Evolutionary conservation across 2,113 vertebrate genomes (phyloP).

Genomic region (Gobius niger): DNA sequence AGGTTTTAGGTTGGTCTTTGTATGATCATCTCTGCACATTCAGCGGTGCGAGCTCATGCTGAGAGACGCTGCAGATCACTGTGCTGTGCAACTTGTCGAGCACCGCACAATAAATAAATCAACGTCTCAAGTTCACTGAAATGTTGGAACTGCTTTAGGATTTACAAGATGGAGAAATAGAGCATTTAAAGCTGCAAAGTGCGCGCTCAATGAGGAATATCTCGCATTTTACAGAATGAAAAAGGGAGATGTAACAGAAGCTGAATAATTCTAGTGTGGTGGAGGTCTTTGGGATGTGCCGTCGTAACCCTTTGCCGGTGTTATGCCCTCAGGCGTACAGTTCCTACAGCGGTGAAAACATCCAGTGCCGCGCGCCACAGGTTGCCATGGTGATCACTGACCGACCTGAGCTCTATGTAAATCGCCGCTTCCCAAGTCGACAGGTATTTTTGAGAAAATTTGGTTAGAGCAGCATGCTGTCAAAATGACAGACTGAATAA

Average conservation of each 20-base stretch:
- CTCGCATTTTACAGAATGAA: background rate
- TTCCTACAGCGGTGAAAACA: constrained; percentile 26
- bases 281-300: constrained; percentile 15
- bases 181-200: constrained; percentile 4
- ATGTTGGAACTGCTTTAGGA: background rate
- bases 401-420: constrained; percentile 49
- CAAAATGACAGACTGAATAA: background rate
- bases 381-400: constrained; percentile 63
- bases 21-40: background rate
- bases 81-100: background rate
- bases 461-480: background rate
- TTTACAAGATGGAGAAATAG: background rate
- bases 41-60: background rate
- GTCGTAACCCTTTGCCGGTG: constrained; percentile 30
- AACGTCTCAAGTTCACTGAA: background rate
- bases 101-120: background rate
- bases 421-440: constrained; percentile 23
- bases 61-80: background rate
- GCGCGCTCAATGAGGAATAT: background rate
- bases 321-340: constrained; percentile 43
- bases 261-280: constrained; percentile 18
- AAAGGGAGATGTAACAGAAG: background rate
- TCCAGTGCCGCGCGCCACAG: constrained; percentile 30
- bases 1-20: background rate
- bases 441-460: constrained; percentile 25